These are phyloP conservation scores for Anastrepha ludens DNA, from an alignment of 1,140 invertebrate species.

Conservation along the genomic window DNA sequence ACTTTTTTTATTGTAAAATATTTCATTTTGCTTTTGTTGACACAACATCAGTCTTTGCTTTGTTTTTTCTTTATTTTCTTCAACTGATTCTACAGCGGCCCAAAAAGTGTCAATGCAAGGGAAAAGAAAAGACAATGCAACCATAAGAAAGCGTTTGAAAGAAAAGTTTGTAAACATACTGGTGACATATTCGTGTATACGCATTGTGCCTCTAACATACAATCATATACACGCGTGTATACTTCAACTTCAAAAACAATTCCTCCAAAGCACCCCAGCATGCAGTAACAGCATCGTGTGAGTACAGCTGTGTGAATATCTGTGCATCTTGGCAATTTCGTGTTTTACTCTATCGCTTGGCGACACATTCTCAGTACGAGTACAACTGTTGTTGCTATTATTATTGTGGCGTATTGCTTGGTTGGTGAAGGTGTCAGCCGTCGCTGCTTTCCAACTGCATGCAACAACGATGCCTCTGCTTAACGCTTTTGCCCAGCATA, in stretches of 20 bases:
- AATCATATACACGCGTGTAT: background rate
- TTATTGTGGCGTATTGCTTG: background rate
- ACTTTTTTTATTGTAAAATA: constrained; percentile 36
- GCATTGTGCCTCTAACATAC: background rate
- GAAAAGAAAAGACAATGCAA: background rate
- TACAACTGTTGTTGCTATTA: background rate
- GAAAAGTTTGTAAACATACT: constrained; percentile 47
- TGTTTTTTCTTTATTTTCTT: no score
- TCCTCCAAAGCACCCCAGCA: background rate
- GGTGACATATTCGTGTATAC: background rate
- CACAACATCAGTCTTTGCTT: background rate
- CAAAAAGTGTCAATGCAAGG: background rate
- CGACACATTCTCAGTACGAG: constrained; percentile 36
- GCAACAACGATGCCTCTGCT: background rate
- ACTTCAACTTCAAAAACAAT: background rate
- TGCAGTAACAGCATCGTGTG: background rate
- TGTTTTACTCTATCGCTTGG: constrained; percentile 28
- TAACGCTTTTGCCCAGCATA: background rate
- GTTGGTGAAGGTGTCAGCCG: constrained; percentile 33
- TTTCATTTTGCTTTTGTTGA: constrained; percentile 29
- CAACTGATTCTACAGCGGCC: background rate
- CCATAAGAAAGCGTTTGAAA: background rate
- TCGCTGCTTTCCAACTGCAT: background rate
- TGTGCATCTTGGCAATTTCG: constrained; percentile 40
- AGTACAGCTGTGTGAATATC: background rate